These are phyloP conservation scores for Druon quercuslanigerum DNA, from an alignment of 1,140 invertebrate genomes.

Conservation along the genomic window DNA sequence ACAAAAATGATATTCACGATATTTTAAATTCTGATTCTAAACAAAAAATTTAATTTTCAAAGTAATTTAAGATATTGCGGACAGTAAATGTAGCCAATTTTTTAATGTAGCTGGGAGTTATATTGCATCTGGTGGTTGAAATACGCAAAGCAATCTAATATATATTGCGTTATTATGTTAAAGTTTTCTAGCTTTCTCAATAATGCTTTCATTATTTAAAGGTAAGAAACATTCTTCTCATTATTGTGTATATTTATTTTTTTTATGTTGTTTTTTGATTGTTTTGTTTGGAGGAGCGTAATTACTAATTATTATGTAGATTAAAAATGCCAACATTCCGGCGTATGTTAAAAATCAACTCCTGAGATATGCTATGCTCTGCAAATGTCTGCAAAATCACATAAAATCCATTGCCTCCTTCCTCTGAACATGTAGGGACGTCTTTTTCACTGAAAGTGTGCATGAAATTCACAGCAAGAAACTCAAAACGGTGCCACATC, in stretches of 20 bases:
- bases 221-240: conserved; percentile 9
- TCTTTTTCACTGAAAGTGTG: conserved; percentile 16
- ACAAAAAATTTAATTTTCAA: too few relatives aligned
- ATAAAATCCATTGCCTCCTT: not conserved
- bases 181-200: conserved; percentile 26
- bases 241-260: not conserved
- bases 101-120: too few relatives aligned
- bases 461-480: conserved; percentile 27
- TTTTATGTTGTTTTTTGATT: not conserved
- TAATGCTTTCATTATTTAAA: not conserved
- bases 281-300: not conserved
- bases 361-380: not conserved
- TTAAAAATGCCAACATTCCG: not conserved
- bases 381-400: conserved; percentile 2
- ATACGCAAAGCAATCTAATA: not conserved
- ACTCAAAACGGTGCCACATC: conserved; percentile 26
- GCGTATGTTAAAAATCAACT: not conserved
- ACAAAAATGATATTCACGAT: too few relatives aligned
- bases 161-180: not conserved
- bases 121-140: too few relatives aligned
- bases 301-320: not conserved
- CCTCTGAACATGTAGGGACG: conserved; percentile 2
- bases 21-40: too few relatives aligned
- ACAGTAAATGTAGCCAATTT: too few relatives aligned
- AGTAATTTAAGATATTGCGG: too few relatives aligned